phyloP scores from a whole-genome alignment of 2,113 vertebrate species.

The Cyprinodon tularosa region DNA sequence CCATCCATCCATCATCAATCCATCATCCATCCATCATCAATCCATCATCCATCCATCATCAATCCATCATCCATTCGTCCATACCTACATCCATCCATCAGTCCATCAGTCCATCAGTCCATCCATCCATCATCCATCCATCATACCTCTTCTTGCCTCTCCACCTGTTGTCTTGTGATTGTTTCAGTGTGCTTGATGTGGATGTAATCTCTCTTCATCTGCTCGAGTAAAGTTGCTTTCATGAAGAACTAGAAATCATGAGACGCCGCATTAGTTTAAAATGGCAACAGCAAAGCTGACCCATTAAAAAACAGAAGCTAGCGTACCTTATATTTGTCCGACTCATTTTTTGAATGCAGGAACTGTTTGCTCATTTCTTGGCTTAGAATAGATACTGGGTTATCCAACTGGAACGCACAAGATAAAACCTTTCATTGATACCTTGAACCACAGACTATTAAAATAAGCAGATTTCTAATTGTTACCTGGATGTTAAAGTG shows the following conservation, averaged over 20 bases:
- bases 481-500: slow-evolving; percentile 95
- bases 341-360: slow-evolving; percentile 90
- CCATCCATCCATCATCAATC: no score
- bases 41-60: no score
- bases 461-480: background rate
- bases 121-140: background rate
- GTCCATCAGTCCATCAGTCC: background rate
- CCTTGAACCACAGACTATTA: background rate
- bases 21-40: background rate
- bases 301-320: background rate
- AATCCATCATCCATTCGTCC: no score
- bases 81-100: background rate
- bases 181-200: slow-evolving; percentile 89
- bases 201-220: slow-evolving; percentile 92
- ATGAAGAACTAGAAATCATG: slow-evolving; percentile 87
- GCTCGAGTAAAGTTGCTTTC: slow-evolving; percentile 92
- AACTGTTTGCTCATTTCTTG: slow-evolving; percentile 96
- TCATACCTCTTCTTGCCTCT: slow-evolving; percentile 57
- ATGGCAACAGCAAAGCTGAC: background rate
- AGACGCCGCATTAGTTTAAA: background rate
- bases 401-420: slow-evolving; percentile 85
- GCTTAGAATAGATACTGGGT: slow-evolving; percentile 90
- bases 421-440: background rate
- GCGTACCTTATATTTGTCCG: slow-evolving; percentile 93
- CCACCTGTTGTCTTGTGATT: slow-evolving; percentile 55